Percentiles rank a stretch among this genome's conserved stretches.
Conservation (phyloP, 2,113 vertebrate genomes). For the Trogon melanurus region DNA sequence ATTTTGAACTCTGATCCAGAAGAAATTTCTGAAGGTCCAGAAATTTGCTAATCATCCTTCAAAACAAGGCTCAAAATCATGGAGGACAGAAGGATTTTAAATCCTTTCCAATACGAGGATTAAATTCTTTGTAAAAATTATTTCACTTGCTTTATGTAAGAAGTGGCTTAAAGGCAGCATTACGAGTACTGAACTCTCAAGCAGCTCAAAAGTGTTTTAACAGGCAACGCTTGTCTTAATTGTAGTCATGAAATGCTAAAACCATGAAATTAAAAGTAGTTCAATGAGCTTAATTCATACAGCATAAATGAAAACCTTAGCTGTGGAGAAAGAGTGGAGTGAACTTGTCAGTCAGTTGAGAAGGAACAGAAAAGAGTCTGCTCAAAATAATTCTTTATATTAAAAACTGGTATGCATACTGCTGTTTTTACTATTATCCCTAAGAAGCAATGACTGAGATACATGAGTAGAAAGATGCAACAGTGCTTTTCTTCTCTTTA, state of each 20-base stretch:
- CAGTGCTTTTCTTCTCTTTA: neutral
- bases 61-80: neutral
- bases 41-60: neutral
- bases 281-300: neutral
- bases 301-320: neutral
- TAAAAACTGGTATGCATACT: neutral
- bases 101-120: neutral
- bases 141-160: neutral
- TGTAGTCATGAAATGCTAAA: neutral
- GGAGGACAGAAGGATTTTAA: constrained; percentile 54
- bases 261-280: neutral
- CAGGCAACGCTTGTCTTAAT: neutral
- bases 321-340: neutral
- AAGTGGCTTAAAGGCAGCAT: constrained; percentile 40
- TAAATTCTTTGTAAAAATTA: neutral
- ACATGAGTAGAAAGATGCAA: neutral
- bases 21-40: neutral
- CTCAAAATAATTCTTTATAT: neutral
- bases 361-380: neutral
- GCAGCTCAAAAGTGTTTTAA: neutral
- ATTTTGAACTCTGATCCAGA: neutral
- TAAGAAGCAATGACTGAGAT: neutral
- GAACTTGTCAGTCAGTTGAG: neutral
- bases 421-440: neutral
- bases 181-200: constrained; percentile 15